A percentile compares a stretch with the other conserved stretches of the same genome.
These are phyloP conservation scores for Digitonthophagus gazella DNA, from an alignment of 2,888 invertebrate species.

Conservation along the genomic window DNA sequence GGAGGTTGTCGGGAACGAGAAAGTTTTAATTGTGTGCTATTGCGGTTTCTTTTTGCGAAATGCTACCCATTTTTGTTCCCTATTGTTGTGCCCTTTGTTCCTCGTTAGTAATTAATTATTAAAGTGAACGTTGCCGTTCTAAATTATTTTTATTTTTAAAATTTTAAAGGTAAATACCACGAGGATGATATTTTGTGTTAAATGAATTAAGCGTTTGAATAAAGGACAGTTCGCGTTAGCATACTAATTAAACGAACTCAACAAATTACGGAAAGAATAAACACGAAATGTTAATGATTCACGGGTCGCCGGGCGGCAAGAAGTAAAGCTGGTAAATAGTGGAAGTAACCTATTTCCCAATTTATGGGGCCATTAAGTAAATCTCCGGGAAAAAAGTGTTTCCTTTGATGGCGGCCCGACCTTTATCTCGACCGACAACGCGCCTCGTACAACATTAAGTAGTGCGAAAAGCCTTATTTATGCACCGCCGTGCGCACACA, in stretches of 20 bases:
- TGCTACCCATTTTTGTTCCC: background rate
- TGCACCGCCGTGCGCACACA: constrained; percentile 7
- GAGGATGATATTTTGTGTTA: too few relatives aligned
- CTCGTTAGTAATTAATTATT: background rate
- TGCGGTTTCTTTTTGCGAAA: background rate
- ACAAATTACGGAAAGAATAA: too few relatives aligned
- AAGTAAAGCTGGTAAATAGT: too few relatives aligned
- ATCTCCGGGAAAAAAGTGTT: background rate
- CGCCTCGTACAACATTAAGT: constrained; percentile 8
- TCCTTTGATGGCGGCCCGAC: background rate
- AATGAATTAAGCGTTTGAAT: too few relatives aligned
- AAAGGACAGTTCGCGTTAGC: too few relatives aligned
- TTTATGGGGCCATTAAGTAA: background rate
- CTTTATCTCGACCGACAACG: background rate
- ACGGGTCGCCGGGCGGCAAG: too few relatives aligned
- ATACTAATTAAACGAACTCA: too few relatives aligned
- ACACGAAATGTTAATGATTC: too few relatives aligned
- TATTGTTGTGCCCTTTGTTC: background rate
- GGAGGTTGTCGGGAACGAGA: background rate
- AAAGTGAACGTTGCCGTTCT: too few relatives aligned
- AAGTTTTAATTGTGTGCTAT: background rate
- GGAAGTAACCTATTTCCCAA: background rate
- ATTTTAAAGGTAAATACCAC: too few relatives aligned
- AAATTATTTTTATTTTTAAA: too few relatives aligned
- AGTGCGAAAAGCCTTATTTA: constrained; percentile 15